Conservation (phyloP, 2,888 invertebrate species). For the Homarus gammarus region DNA sequence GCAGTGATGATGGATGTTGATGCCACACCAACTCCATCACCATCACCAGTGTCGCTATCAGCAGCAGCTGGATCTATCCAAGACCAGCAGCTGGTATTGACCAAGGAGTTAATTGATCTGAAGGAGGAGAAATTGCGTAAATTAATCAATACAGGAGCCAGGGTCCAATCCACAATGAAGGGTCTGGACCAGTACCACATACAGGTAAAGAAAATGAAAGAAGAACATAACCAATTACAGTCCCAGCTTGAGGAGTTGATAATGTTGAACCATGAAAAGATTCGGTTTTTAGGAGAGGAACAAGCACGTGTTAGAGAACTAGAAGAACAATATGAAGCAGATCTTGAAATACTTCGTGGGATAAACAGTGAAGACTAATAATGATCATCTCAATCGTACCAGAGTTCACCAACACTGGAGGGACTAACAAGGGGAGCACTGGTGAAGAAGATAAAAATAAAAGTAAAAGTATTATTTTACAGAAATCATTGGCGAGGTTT, state of each 20-base stretch:
- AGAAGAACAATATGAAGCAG: background rate
- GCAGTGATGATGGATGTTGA: background rate
- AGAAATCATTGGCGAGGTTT: too few relatives aligned
- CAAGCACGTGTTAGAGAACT: background rate
- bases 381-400: too few relatives aligned
- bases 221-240: background rate
- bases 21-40: background rate
- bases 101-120: background rate
- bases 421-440: too few relatives aligned
- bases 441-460: too few relatives aligned
- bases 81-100: background rate
- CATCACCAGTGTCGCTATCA: background rate
- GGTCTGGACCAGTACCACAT: slow-evolving; percentile 17
- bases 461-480: too few relatives aligned
- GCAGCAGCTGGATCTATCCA: background rate
- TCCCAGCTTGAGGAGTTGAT: background rate
- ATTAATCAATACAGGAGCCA: background rate
- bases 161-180: slow-evolving; percentile 25
- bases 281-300: background rate
- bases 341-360: too few relatives aligned
- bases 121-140: background rate
- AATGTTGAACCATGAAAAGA: background rate
- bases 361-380: too few relatives aligned
- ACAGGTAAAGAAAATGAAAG: slow-evolving; percentile 18
- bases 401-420: too few relatives aligned